phyloP scores from a whole-genome alignment of 2,888 invertebrate species.

The Myopa tessellatipennis region DNA sequence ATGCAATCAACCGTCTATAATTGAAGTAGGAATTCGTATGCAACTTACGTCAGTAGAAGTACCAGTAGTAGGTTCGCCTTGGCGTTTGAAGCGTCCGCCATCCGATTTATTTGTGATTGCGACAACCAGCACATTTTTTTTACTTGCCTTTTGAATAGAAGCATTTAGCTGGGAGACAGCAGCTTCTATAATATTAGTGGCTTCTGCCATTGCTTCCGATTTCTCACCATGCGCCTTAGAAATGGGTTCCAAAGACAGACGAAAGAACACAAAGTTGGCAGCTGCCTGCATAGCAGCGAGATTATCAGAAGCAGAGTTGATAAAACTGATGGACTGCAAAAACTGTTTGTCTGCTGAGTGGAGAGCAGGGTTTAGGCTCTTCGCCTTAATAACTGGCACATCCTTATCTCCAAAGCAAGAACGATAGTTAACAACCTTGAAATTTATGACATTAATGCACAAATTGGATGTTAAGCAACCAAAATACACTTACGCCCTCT shows the following conservation, averaged over 20 bases:
- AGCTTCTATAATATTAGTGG: constrained; percentile 57
- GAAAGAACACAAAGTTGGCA: constrained; percentile 58
- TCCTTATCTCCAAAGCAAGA: constrained; percentile 57
- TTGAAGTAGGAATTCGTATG: neutral
- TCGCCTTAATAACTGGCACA: constrained; percentile 53
- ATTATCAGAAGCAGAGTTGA: constrained; percentile 56
- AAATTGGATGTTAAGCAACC: neutral
- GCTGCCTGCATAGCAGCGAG: constrained; percentile 53
- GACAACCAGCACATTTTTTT: constrained; percentile 73
- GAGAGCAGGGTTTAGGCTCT: constrained; percentile 58
- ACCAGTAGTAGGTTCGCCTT: constrained; percentile 37
- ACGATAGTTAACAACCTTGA: constrained; percentile 45
- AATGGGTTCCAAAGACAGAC: constrained; percentile 58
- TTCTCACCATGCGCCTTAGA: constrained; percentile 62
- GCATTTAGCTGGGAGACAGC: constrained; percentile 71
- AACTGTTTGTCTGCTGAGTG: constrained; percentile 63
- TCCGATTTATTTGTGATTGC: constrained; percentile 68
- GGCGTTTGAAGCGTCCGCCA: constrained; percentile 58
- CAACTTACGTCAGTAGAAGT: constrained; percentile 32
- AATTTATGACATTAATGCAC: constrained; percentile 7
- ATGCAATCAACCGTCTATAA: neutral
- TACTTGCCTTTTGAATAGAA: constrained; percentile 72
- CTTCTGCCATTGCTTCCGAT: constrained; percentile 61
- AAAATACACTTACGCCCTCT: constrained; percentile 72
- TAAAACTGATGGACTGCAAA: constrained; percentile 57